Evolutionary conservation across 2,113 vertebrate genomes (phyloP), one percentile per base, ranked within the genome.

Genomic region (Plecotus auritus): DNA sequence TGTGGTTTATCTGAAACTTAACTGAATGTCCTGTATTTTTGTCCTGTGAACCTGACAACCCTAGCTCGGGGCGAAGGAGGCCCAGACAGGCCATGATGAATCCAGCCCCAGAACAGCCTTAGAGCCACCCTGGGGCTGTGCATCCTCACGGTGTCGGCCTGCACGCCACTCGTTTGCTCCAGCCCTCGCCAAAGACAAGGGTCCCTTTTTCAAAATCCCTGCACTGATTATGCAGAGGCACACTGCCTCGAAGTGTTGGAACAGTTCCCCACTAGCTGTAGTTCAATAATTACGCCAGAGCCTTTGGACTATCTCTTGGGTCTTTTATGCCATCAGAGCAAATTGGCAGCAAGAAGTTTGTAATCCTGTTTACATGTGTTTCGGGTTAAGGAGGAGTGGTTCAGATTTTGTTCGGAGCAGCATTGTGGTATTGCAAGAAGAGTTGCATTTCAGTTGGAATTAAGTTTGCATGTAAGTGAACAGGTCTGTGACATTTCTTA

Each of bases 401-500:
- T 1, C 3, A 0, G 89, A 26, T 66, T 94, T n/a, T 35, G 12
- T 64, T 37, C 73, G n/a, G 45, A 91, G 73, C 7, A 20, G 74
- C n/a, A 5, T 0, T 0, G 54, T 13, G 47, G 69, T 74, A 16
- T 84, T 93, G 37, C 64, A 32, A 77, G 93, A 83, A 85, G 78
- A 18, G 70, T 16, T n/a, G 74, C 45, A 1, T 72, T 95, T 97
- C 96, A 81, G 86, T n/a, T 30, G 73, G 93, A 93, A 89, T 94
- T 90, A 95, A 77, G 77, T 56, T 47, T 84, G 30, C 17, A 0
- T 17, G 5, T 37, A 32, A 67, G 66, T 16, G 17, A 35, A 32
- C 94, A 47, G 42, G 51, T 6, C 1, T 12, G 1, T 28, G 96
- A 32, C 66, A 6, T 47, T 76, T 84, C 85, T 74, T 86, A 51